These are phyloP conservation scores for Epizoanthus rinbou DNA, from an alignment of 92 coral and sea anemone species.

Conservation along the genomic window DNA sequence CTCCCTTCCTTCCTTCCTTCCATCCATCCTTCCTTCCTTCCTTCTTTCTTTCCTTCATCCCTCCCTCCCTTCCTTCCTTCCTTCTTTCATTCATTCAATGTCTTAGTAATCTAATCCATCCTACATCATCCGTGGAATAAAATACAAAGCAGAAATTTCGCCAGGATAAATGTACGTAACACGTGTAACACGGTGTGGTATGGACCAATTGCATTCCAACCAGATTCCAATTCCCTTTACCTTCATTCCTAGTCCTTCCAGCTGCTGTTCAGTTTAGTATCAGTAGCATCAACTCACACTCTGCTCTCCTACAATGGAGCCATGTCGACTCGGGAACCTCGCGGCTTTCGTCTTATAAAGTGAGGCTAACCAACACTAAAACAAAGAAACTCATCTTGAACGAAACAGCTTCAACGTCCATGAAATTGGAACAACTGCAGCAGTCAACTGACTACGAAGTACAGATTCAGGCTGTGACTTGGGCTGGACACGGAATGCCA, in stretches of 20 bases:
- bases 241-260: slow-evolving; percentile 11
- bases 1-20: too few species aligned
- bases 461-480: slow-evolving; percentile 15
- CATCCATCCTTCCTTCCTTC: too few species aligned
- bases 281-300: not conserved
- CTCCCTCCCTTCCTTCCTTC: too few species aligned
- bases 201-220: too few species aligned
- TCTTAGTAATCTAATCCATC: too few species aligned
- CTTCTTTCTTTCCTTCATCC: too few species aligned
- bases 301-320: slow-evolving; percentile 20
- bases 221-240: too few species aligned
- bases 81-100: too few species aligned
- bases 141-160: too few species aligned
- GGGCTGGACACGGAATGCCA: slow-evolving; percentile 21
- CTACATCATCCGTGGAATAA: too few species aligned
- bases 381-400: not conserved
- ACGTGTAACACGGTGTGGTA: too few species aligned
- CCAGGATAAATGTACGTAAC: too few species aligned
- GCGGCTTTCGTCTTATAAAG: not conserved
- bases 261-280: not conserved
- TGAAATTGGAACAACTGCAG: slow-evolving; percentile 9
- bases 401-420: not conserved
- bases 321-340: not conserved
- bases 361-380: not conserved
- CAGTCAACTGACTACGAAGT: slow-evolving; percentile 1